Base-by-base conservation (phyloP, 2,888 invertebrate genomes). In the Chymomyza procnemis region DNA sequence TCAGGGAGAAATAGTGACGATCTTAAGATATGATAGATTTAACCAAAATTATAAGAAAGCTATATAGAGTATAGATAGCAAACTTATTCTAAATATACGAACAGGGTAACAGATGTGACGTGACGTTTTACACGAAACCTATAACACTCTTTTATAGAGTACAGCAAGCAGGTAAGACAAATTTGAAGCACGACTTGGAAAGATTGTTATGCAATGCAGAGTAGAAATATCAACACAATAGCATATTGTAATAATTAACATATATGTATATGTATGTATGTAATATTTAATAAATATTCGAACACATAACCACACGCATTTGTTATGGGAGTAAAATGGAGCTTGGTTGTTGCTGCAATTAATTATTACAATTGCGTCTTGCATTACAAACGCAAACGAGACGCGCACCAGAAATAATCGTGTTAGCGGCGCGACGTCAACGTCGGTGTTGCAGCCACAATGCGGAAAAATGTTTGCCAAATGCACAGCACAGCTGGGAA, bases 401-500 rank as follows among this genome's bases (percentile, higher is more conserved):
- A 57, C 61, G 54, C 57, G 66, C 56, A 57, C 47, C 69, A 70
- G 67, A 61, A 60, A 62, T 71, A 83, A 74, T 66, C 76, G 84
- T 78, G 86, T 77, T 84, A 86, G 74, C 78, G 75, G 78, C 71
- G 65, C 65, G 56, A 61, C 55, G 69, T 69, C 73, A 77, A 61
- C 60, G 9, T 12, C 5, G 34, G 6, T 34, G 34, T 34, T 12
- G 62, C 73, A 79, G 64, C 76, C 76, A 30, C 74, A 84, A 82
- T 85, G 83, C 83, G 83, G 83, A 64, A 86, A 86, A 86, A 67
- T 26, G 66, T 58, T 60, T 57, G 62, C 47, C 54, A 59, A 73
- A 70, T 54, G 78, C 71, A n/a, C n/a, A 75, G 72, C 78, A 78
- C 80, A 80, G 76, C 78, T 76, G 77, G 71, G 73, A 82, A 85